Conservation (phyloP, 2,113 vertebrate species). For the Rutilus rutilus region DNA sequence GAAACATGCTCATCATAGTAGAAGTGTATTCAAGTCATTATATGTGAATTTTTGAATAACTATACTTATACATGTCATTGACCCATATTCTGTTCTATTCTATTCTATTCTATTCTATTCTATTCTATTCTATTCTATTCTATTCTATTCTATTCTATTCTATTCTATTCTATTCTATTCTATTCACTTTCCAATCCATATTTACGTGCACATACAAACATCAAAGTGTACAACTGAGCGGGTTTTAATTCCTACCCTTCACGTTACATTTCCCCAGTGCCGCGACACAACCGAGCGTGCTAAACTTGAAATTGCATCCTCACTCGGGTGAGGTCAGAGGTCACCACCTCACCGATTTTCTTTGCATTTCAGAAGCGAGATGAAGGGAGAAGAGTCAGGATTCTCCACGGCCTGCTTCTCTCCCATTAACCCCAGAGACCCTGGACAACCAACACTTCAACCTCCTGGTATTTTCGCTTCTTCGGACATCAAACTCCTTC, state of each 20-base stretch:
- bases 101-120: neutral
- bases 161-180: neutral
- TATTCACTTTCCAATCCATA: neutral
- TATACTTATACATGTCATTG: neutral
- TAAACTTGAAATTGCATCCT: conserved; percentile 3
- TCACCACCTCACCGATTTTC: neutral
- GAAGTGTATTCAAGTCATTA: neutral
- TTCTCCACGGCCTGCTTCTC: neutral
- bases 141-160: neutral
- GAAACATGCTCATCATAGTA: neutral
- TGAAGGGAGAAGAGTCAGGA: neutral
- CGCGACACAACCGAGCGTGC: neutral
- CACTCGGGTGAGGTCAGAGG: conserved; percentile 7
- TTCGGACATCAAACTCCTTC: neutral
- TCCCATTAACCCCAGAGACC: neutral
- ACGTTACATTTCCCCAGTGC: conserved; percentile 23
- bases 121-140: neutral
- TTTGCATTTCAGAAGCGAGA: conserved; percentile 7
- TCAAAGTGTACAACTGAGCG: conserved; percentile 13
- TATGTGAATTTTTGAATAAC: neutral
- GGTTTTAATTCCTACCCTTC: conserved; percentile 32
- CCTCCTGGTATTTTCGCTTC: neutral
- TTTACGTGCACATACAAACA: neutral
- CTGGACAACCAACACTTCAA: neutral
- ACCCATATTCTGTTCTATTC: neutral